These are phyloP conservation scores for Sebastes vulpes DNA, from an alignment of 2,797 vertebrate genomes.

Conservation along the genomic window DNA sequence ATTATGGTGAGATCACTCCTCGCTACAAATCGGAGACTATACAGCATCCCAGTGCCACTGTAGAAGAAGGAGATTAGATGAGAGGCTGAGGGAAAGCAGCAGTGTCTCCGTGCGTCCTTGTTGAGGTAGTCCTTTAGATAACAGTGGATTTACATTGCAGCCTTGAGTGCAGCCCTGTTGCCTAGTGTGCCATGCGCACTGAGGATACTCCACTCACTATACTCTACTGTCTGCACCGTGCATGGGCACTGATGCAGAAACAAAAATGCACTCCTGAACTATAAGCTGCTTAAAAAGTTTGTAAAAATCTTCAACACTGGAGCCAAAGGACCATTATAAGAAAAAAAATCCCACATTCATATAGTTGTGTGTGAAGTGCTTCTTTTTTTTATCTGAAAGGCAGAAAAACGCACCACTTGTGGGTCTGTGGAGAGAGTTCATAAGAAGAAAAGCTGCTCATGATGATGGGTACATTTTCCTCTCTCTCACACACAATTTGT, in stretches of 20 bases:
- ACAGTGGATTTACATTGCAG: constrained; percentile 24
- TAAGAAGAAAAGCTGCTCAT: constrained; percentile 17
- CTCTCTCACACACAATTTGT: constrained; percentile 23
- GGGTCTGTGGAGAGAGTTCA: constrained; percentile 48
- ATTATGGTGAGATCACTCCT: constrained; percentile 36
- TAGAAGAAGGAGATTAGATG: not conserved
- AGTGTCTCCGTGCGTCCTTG: constrained; percentile 11
- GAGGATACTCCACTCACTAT: constrained; percentile 7
- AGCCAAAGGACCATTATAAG: not conserved
- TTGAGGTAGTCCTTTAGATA: constrained; percentile 34
- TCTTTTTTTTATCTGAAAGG: not conserved
- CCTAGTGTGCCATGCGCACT: constrained; percentile 57
- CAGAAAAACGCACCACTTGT: constrained; percentile 48
- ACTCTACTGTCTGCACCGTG: constrained; percentile 13
- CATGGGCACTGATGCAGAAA: not conserved
- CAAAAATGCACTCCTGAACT: not conserved
- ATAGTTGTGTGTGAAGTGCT: not conserved
- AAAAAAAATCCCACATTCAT: not conserved
- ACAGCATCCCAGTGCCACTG: not conserved
- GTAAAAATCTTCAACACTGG: not conserved
- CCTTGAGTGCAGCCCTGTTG: constrained; percentile 20
- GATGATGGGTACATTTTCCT: constrained; percentile 17
- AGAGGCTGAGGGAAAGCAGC: not conserved
- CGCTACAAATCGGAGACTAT: not conserved
- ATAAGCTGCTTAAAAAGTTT: not conserved